These are phyloP conservation scores for Sclerodermus sp. DNA, from an alignment of 2,888 invertebrate species.

Conservation along the genomic window DNA sequence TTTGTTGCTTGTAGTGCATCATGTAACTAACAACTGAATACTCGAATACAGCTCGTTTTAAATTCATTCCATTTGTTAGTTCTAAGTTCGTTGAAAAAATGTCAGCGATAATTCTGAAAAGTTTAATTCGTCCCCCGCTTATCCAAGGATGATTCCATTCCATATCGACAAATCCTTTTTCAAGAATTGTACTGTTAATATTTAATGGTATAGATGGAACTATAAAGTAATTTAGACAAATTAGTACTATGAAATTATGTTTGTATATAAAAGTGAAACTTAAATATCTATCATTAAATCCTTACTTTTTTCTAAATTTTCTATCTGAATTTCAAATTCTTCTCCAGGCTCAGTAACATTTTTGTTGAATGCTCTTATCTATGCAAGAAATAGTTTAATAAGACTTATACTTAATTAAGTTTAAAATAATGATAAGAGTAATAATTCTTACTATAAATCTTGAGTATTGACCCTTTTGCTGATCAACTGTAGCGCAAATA, in stretches of 20 bases:
- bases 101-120: constrained; percentile 19
- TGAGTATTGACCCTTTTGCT: not conserved
- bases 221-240: constrained; percentile 4
- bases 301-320: not conserved
- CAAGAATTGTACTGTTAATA: not conserved
- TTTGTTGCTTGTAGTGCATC: constrained; percentile 11
- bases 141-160: constrained; percentile 33
- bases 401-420: too few relatives aligned
- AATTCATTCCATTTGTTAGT: not conserved
- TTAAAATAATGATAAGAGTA: too few relatives aligned
- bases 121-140: constrained; percentile 19
- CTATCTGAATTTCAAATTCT: not conserved
- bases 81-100: constrained; percentile 13
- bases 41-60: not conserved
- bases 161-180: constrained; percentile 14
- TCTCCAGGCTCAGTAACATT: constrained; percentile 16
- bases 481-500: constrained; percentile 18
- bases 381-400: too few relatives aligned
- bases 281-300: not conserved
- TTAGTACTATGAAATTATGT: too few relatives aligned
- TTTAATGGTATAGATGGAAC: constrained; percentile 16
- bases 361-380: too few relatives aligned
- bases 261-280: not conserved
- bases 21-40: constrained; percentile 13
- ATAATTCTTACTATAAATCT: not conserved